Evolutionary conservation across 1,140 invertebrate genomes (phyloP).

Genomic region (Chymomyza costata): DNA sequence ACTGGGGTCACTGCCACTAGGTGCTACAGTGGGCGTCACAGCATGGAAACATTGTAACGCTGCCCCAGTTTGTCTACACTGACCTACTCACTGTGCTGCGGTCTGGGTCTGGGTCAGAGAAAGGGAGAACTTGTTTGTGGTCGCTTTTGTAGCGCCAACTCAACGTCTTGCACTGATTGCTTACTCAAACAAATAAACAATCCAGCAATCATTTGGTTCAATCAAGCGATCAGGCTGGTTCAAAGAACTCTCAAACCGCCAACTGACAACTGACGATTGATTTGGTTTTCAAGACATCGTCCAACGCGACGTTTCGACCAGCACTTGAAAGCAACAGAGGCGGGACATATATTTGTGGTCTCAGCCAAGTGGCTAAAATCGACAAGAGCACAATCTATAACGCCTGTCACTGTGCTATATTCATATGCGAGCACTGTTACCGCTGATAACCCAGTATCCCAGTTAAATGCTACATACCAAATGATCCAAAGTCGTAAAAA

Average conservation of each 20-base stretch:
- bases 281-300: slow-evolving; percentile 34
- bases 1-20: slow-evolving; percentile 26
- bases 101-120: slow-evolving; percentile 63
- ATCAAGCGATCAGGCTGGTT: slow-evolving; percentile 33
- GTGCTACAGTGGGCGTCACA: no score
- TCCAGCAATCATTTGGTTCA: slow-evolving; percentile 13
- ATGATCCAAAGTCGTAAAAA: slow-evolving; percentile 56
- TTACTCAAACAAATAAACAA: slow-evolving; percentile 27
- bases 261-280: slow-evolving; percentile 12
- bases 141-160: slow-evolving; percentile 47
- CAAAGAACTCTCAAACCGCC: slow-evolving; percentile 38
- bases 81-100: slow-evolving; percentile 47
- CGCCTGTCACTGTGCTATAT: slow-evolving; percentile 49
- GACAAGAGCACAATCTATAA: neutral
- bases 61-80: no score
- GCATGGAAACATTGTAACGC: no score
- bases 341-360: no score
- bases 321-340: neutral
- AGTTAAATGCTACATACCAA: slow-evolving; percentile 64
- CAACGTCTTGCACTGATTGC: slow-evolving; percentile 26
- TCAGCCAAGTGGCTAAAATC: no score
- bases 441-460: slow-evolving; percentile 70
- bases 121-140: slow-evolving; percentile 53
- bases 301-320: slow-evolving; percentile 17
- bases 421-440: slow-evolving; percentile 57